Base-by-base conservation (phyloP, 2,797 vertebrate species). In the Gallirallus australis region DNA sequence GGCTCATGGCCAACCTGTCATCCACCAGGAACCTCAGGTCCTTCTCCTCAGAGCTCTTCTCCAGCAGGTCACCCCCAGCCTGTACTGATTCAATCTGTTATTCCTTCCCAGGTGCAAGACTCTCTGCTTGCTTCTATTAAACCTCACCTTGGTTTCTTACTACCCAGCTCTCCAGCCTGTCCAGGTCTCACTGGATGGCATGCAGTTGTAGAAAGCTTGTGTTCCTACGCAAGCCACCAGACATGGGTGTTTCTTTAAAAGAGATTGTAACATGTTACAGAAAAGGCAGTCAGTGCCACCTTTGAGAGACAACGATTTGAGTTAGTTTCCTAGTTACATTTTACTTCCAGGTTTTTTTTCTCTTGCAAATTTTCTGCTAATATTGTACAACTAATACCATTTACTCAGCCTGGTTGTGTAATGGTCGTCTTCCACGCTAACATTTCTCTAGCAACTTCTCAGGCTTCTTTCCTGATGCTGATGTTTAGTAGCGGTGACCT, bases 351-450 rank as follows among this genome's bases (percentile, higher is more conserved):
- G 37, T 64, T 81, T 87, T 45, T 71, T 53, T 52, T 40, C 16
- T 45, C 2, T 0, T 65, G 40, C 7, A 21, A 8, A 12, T 30
- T 73, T 93, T 53, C 47, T 78, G 12, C 69, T 70, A 30, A 57
- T 16, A 13, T 8, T 25, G 1, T 28, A 9, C 7, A 35, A 3
- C 12, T 57, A 15, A 23, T 27, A 59, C 3, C 8, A 2, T 15
- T 79, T 70, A 9, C 12, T 71, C 16, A 6, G 35, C 7, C 6
- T 69, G 37, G 3, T 33, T 77, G 30, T 35, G 2, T 47, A 54
- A 15, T 35, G 39, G 2, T 87, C 9, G 3, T 28, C 15, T 33
- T 31, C 12, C 80, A 52, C 42, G 16, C 24, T 52, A 11, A 33
- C 27, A 4, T 8, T 8, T 12, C 30, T 6, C 28, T 65, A 65